phyloP scores from a whole-genome alignment of 2,113 vertebrate genomes.

The Vulpes vulpes region DNA sequence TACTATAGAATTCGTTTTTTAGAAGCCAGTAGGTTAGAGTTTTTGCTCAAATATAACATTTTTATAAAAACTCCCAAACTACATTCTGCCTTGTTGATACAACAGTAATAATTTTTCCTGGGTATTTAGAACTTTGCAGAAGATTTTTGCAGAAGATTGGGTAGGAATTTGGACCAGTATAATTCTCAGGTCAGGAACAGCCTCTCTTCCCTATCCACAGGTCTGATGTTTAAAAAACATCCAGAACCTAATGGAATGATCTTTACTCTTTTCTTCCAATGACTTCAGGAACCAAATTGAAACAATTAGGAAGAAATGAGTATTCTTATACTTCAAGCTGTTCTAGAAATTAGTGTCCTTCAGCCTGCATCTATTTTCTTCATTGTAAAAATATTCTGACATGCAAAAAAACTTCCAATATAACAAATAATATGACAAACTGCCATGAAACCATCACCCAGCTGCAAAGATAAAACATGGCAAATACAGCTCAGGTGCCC shows the following conservation, averaged over 20 bases:
- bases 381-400: background rate
- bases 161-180: background rate
- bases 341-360: background rate
- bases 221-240: background rate
- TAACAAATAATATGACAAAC: background rate
- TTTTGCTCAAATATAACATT: slow-evolving; percentile 4
- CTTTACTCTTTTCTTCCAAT: background rate
- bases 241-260: background rate
- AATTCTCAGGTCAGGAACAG: background rate
- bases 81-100: background rate
- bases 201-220: background rate
- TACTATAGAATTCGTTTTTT: slow-evolving; percentile 13
- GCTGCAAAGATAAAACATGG: background rate
- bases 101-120: background rate
- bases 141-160: background rate
- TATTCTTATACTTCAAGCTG: background rate
- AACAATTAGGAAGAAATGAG: background rate
- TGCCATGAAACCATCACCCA: background rate
- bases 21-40: background rate
- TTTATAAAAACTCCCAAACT: background rate
- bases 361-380: background rate
- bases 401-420: background rate
- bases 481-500: background rate
- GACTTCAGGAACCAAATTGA: slow-evolving; percentile 14
- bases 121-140: background rate